Conservation (phyloP, 1,140 invertebrate genomes). For the Hormaphis cornu region DNA sequence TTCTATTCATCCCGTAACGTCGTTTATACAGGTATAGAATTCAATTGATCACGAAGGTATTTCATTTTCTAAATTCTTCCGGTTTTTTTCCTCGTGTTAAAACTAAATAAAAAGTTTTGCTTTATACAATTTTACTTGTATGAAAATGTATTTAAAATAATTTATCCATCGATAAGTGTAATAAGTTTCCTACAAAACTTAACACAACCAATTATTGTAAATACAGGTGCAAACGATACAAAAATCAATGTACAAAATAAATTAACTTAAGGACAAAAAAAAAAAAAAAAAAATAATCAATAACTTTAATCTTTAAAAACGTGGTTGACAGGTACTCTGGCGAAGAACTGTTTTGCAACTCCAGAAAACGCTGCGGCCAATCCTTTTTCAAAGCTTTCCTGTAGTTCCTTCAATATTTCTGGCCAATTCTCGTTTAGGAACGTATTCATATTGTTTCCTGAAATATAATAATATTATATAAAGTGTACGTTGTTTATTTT, state of each 20-base stretch:
- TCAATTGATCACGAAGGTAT: no score
- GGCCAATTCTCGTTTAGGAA: constrained; percentile 53
- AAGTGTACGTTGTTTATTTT: no score
- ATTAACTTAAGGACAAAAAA: background rate
- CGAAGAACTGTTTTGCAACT: constrained; percentile 44
- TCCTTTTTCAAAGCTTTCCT: constrained; percentile 43
- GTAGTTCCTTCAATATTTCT: constrained; percentile 45
- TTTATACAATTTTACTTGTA: no score
- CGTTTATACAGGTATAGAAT: no score
- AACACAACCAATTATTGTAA: background rate
- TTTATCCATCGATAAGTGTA: no score
- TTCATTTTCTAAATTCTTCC: no score
- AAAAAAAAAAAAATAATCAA: no score
- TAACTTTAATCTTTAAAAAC: background rate
- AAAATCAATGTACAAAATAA: background rate
- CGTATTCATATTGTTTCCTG: constrained; percentile 44
- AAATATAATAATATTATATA: background rate
- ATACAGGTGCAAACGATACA: background rate
- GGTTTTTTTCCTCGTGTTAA: no score
- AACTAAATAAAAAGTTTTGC: no score
- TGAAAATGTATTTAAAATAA: no score
- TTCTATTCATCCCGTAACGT: no score
- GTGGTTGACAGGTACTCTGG: constrained; percentile 41
- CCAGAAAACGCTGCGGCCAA: constrained; percentile 44
- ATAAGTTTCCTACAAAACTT: no score